Percentiles rank a stretch among this genome's conserved stretches.
Conservation (phyloP, 1,140 invertebrate genomes). For the Macrosteles quadrilineatus region DNA sequence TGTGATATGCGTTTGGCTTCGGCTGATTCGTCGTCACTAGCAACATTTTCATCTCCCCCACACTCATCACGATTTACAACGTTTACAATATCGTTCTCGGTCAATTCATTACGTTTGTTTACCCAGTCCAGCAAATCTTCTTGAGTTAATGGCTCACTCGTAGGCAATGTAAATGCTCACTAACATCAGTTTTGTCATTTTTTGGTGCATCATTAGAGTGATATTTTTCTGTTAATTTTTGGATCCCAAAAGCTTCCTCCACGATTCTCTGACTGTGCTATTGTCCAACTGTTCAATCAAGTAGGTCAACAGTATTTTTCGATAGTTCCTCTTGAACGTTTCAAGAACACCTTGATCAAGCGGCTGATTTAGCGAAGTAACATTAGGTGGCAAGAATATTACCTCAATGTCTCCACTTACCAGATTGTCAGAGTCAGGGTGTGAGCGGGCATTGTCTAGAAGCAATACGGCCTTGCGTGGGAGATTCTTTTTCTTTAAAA, state of each 20-base stretch:
- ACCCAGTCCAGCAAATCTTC: too few species aligned
- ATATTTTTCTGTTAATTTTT: not conserved
- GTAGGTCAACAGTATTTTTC: not conserved
- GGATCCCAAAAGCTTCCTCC: not conserved
- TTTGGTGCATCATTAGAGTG: too few species aligned
- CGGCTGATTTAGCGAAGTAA: not conserved
- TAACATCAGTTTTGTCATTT: too few species aligned
- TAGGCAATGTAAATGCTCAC: too few species aligned
- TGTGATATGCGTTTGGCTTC: too few species aligned
- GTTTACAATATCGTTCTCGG: too few species aligned
- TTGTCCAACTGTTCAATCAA: not conserved
- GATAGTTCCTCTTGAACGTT: not conserved
- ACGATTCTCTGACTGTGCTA: not conserved
- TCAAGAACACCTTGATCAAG: not conserved
- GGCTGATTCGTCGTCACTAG: too few species aligned
- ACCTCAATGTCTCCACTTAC: too few species aligned
- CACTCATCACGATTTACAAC: too few species aligned
- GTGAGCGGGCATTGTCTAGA: not conserved
- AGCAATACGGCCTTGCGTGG: not conserved
- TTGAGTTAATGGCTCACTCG: too few species aligned
- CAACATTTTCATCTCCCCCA: too few species aligned
- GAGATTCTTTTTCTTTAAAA: not conserved
- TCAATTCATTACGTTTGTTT: too few species aligned
- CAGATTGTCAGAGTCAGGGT: not conserved
- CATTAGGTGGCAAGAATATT: constrained; percentile 2